Evolutionary conservation across 2,797 vertebrate species (phyloP).

Genomic region (Nannoperca obscura): DNA sequence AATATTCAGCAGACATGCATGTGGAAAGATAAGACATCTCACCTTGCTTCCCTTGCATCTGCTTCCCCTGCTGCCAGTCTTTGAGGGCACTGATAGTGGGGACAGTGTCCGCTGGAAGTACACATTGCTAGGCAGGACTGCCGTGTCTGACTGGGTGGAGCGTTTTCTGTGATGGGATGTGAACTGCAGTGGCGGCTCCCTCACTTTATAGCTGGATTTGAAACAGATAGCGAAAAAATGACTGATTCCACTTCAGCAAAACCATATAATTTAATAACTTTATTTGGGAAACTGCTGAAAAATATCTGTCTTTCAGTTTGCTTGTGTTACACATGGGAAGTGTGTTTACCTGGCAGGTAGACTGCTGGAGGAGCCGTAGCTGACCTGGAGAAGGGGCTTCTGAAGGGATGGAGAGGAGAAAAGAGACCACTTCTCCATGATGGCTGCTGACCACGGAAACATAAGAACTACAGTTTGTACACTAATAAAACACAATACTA

Average conservation of each 20-base stretch:
- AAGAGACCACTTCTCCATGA: conserved; percentile 50
- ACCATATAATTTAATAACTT: neutral
- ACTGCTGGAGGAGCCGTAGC: conserved; percentile 81
- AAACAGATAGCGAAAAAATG: neutral
- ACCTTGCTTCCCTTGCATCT: conserved; percentile 72
- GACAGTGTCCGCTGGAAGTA: conserved; percentile 73
- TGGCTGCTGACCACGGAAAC: conserved; percentile 37
- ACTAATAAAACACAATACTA: neutral
- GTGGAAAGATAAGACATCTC: neutral
- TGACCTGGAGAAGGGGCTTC: conserved; percentile 81
- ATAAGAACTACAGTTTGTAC: conserved; percentile 11
- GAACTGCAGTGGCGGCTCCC: conserved; percentile 59
- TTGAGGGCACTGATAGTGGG: conserved; percentile 36
- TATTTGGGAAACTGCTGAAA: neutral
- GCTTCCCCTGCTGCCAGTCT: conserved; percentile 47
- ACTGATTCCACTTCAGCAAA: neutral
- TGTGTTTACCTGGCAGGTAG: conserved; percentile 81
- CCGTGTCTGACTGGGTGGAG: conserved; percentile 84
- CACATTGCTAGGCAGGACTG: conserved; percentile 81
- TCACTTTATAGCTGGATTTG: conserved; percentile 79
- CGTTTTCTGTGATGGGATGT: conserved; percentile 54
- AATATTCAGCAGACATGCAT: neutral
- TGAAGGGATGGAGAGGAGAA: conserved; percentile 59
- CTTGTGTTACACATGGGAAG: neutral
- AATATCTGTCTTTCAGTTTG: neutral